phyloP scores from a whole-genome alignment of 2,113 vertebrate genomes.

The Genyomyrus donnyi region DNA sequence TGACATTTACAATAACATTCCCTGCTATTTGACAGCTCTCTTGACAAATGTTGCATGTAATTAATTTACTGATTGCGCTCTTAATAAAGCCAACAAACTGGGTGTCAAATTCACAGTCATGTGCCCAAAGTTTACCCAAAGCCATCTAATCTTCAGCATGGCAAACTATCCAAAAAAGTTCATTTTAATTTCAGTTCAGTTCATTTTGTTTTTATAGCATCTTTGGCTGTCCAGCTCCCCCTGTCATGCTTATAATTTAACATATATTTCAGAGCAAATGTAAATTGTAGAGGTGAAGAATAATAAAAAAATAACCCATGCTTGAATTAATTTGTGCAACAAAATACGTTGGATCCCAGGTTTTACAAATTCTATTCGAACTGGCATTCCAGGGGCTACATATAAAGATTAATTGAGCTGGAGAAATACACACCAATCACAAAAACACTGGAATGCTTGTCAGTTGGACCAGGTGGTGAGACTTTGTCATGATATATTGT shows the following conservation, averaged over 20 bases:
- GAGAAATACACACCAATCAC: not conserved
- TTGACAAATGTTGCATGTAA: not conserved
- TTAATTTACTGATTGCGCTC: not conserved
- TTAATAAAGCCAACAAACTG: not conserved
- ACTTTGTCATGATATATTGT: not conserved
- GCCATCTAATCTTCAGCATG: not conserved
- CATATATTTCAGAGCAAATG: not conserved
- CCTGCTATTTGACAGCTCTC: not conserved
- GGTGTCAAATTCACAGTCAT: not conserved
- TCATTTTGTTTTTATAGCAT: not conserved
- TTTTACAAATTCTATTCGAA: not conserved
- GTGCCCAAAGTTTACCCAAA: not conserved
- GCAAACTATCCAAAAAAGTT: not conserved
- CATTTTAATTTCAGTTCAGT: not conserved
- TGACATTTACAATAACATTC: constrained; percentile 7
- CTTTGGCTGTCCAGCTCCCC: not conserved
- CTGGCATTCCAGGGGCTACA: not conserved
- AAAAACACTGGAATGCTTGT: not conserved
- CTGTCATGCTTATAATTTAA: not conserved
- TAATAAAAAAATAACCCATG: not conserved
- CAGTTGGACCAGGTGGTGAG: not conserved
- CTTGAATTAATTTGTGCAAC: not conserved
- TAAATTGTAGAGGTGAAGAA: not conserved
- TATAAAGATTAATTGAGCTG: not conserved
- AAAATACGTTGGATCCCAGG: not conserved